A percentile compares a stretch with the other conserved stretches of the same genome.
These are phyloP conservation scores for Apamea anceps DNA, from an alignment of 2,888 invertebrate genomes.

Conservation along the genomic window DNA sequence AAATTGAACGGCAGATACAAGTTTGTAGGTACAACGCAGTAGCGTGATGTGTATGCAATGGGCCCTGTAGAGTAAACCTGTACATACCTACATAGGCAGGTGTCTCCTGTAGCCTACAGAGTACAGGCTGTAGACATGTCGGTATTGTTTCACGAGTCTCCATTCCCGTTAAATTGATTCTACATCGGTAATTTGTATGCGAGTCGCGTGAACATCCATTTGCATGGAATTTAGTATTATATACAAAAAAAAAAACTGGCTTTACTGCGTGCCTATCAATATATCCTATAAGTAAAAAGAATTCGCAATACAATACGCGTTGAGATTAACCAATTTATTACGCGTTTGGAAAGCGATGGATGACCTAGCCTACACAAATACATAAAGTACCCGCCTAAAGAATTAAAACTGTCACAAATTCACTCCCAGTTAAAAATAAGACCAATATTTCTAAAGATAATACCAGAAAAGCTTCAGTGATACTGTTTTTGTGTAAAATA, in stretches of 20 bases:
- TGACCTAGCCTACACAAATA: background rate
- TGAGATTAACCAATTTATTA: constrained; percentile 39
- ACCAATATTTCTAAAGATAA: constrained; percentile 27
- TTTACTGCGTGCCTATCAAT: constrained; percentile 25
- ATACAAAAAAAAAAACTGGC: constrained; percentile 47
- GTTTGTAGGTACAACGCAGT: constrained; percentile 12
- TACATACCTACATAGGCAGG: background rate
- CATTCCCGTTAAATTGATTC: constrained; percentile 53
- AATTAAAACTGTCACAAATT: constrained; percentile 9
- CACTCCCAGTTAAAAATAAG: constrained; percentile 12
- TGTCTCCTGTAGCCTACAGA: background rate
- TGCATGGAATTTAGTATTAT: constrained; percentile 42
- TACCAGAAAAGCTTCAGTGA: constrained; percentile 34
- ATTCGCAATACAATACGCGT: constrained; percentile 22
- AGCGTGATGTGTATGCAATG: background rate
- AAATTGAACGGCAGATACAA: constrained; percentile 9
- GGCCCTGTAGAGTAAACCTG: background rate
- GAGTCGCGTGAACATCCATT: constrained; percentile 53
- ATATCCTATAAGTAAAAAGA: constrained; percentile 19
- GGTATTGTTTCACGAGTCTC: constrained; percentile 22
- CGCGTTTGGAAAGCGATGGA: constrained; percentile 1
- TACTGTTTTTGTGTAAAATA: constrained; percentile 34
- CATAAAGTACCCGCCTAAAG: background rate
- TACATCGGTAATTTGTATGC: constrained; percentile 52
- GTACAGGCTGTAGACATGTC: background rate